A percentile compares a stretch with the other conserved stretches of the same genome.
These are phyloP conservation scores for Cotesia chilonis DNA, from an alignment of 1,140 invertebrate genomes.

Conservation along the genomic window DNA sequence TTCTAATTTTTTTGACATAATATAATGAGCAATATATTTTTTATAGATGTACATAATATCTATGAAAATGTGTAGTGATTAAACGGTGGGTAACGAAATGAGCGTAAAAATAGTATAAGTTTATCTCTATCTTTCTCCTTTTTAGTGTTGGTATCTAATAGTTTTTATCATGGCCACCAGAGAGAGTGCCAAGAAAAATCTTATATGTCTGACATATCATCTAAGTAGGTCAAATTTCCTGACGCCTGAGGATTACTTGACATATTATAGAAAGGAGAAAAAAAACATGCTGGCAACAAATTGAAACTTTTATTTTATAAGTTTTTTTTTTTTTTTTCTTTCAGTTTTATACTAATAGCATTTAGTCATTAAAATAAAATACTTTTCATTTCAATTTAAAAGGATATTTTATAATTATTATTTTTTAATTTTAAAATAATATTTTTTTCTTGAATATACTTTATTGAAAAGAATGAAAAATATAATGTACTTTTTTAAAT, in stretches of 20 bases:
- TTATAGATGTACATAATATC: no score
- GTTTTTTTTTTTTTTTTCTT: no score
- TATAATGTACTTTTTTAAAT: not conserved
- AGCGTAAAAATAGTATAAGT: no score
- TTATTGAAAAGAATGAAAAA: not conserved
- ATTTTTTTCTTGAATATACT: not conserved
- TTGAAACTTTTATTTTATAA: not conserved
- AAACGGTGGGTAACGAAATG: no score
- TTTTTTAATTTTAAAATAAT: conserved; percentile 6
- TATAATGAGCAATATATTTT: no score
- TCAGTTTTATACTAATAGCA: no score
- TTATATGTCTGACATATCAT: conserved; percentile 20
- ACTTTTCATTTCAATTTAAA: no score
- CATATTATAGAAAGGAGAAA: conserved; percentile 10
- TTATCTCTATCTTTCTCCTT: not conserved
- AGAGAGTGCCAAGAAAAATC: conserved; percentile 28
- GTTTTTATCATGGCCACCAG: conserved; percentile 15
- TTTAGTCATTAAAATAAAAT: no score
- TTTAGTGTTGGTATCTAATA: not conserved
- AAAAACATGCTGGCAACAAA: conserved; percentile 28
- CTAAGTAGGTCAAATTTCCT: conserved; percentile 27
- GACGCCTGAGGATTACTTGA: conserved; percentile 20
- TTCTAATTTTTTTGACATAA: no score
- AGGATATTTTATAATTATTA: conserved; percentile 38
- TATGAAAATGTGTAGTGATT: no score